phyloP scores from a whole-genome alignment of 2,888 invertebrate species.

The Ochlodes sylvanus region DNA sequence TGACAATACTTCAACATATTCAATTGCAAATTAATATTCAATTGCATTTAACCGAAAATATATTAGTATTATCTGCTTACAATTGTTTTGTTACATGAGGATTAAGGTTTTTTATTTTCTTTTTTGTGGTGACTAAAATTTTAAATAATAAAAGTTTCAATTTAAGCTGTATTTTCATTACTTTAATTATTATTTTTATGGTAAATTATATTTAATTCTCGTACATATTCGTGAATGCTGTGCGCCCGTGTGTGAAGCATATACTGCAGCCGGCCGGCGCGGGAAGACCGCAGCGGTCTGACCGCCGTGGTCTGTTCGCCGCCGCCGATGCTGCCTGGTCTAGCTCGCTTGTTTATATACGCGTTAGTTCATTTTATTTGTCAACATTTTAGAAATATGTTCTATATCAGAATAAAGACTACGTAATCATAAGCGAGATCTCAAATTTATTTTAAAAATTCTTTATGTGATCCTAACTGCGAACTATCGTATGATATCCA shows the following conservation, averaged over 20 bases:
- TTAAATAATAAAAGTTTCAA: background rate
- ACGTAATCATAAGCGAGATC: constrained; percentile 85
- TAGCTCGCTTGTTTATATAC: constrained; percentile 77
- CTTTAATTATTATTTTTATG: background rate
- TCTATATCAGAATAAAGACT: constrained; percentile 84
- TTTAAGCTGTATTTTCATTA: background rate
- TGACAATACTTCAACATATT: background rate
- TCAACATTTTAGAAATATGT: constrained; percentile 81
- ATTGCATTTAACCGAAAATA: background rate
- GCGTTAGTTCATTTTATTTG: constrained; percentile 75
- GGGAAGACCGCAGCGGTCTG: constrained; percentile 35
- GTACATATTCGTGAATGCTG: constrained; percentile 45
- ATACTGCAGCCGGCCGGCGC: constrained; percentile 45
- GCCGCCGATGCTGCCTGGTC: constrained; percentile 52
- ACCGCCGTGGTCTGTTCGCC: constrained; percentile 34
- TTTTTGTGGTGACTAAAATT: background rate
- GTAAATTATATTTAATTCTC: background rate
- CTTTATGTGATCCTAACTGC: constrained; percentile 81
- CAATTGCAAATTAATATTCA: background rate
- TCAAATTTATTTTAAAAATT: constrained; percentile 83
- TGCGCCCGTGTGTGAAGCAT: constrained; percentile 58
- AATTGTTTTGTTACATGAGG: background rate
- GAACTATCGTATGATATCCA: constrained; percentile 72
- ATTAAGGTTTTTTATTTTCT: background rate
- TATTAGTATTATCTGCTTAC: background rate